A percentile compares a stretch with the other conserved stretches of the same genome.
phyloP scores from a whole-genome alignment of 1,140 invertebrate genomes.

The Psix sp. region DNA sequence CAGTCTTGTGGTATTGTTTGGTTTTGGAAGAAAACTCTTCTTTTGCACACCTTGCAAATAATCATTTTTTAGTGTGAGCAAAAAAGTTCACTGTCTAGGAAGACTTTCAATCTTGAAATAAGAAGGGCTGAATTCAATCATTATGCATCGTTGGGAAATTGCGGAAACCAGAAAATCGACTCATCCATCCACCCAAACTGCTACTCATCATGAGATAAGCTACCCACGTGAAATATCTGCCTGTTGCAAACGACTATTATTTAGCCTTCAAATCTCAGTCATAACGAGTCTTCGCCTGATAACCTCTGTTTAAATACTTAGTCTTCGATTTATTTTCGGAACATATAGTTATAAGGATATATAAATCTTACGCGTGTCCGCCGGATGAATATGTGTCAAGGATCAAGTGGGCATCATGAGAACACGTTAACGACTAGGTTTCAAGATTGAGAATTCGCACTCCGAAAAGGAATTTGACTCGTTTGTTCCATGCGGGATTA shows the following conservation, averaged over 20 bases:
- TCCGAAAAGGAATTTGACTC: conserved; percentile 44
- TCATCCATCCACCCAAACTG: conserved; percentile 4
- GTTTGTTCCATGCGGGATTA: no score
- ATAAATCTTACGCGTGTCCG: conserved; percentile 20
- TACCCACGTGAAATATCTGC: background rate
- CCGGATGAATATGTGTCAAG: conserved; percentile 42
- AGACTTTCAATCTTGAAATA: no score
- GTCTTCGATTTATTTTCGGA: conserved; percentile 38
- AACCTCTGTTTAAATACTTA: conserved; percentile 27
- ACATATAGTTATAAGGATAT: conserved; percentile 27
- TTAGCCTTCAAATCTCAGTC: conserved; percentile 32
- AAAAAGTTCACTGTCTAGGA: no score
- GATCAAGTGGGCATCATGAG: conserved; percentile 45
- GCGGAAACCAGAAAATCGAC: no score
- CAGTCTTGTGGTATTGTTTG: no score
- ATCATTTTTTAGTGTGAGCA: no score
- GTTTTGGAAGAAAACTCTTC: no score
- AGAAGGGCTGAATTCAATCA: no score
- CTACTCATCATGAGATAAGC: conserved; percentile 15
- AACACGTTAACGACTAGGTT: conserved; percentile 43
- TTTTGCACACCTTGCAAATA: no score
- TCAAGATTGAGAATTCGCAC: conserved; percentile 30
- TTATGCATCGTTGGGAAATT: no score
- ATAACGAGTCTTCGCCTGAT: conserved; percentile 15
- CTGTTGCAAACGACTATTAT: conserved; percentile 5